A percentile compares a stretch with the other conserved stretches of the same genome.
These are phyloP conservation scores for Eurystomus glaucurus DNA, from an alignment of 2,797 vertebrate genomes.

Conservation along the genomic window DNA sequence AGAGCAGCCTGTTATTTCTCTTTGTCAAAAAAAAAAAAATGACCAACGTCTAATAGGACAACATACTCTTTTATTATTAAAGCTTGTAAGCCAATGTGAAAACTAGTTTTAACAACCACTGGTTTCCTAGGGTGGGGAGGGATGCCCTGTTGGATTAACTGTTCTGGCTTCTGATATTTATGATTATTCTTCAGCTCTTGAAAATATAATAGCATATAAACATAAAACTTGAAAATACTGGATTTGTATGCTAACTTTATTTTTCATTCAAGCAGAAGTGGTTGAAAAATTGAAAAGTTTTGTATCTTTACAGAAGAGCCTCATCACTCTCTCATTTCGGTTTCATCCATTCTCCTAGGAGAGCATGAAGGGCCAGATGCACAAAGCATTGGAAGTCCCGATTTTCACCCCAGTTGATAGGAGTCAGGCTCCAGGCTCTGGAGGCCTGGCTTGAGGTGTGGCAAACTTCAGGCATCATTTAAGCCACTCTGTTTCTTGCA, in stretches of 20 bases:
- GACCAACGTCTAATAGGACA: conserved; percentile 42
- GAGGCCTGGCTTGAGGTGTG: accelerated
- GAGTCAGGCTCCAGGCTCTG: neutral
- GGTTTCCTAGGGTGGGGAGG: neutral
- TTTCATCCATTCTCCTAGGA: neutral
- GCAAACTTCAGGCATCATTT: neutral
- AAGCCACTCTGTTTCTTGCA: neutral
- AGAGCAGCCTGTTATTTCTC: conserved; percentile 50
- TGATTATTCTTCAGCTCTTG: neutral
- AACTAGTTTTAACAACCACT: conserved; percentile 3
- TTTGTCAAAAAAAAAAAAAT: conserved; percentile 30
- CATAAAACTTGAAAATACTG: neutral
- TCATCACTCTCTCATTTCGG: accelerated
- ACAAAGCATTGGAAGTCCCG: accelerated
- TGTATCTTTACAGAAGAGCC: neutral
- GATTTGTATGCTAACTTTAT: neutral
- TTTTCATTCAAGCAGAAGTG: neutral
- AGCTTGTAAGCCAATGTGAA: neutral
- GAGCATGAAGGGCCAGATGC: neutral
- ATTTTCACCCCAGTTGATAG: accelerated
- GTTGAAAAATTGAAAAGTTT: neutral
- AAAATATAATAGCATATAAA: neutral
- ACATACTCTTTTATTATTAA: conserved; percentile 37
- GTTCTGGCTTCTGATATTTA: neutral
- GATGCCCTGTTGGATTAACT: neutral